Evolutionary conservation across 1,140 invertebrate species (phyloP), one percentile per base, ranked within the genome.

Genomic region (Kradibia gibbosae): DNA sequence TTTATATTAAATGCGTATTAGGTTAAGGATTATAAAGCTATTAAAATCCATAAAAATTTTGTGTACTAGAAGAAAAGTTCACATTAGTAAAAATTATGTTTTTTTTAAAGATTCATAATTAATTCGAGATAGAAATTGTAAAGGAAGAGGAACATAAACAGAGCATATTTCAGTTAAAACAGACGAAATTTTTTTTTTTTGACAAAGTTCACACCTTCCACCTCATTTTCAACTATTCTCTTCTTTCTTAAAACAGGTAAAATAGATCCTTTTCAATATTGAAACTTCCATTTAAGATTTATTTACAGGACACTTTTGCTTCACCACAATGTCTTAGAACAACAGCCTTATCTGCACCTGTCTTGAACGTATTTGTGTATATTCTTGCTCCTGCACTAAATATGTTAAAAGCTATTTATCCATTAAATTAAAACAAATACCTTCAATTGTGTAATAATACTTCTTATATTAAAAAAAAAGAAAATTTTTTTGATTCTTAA

Each of bases 121-220:
- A n/a, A n/a, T n/a, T n/a, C n/a, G n/a, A n/a, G n/a, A n/a, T n/a
- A n/a, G n/a, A n/a, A n/a, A n/a, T n/a, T n/a, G n/a, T n/a, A n/a
- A n/a, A 36, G 11, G 45, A 77, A 34, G 34, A 60, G 20, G 22
- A 62, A 50, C 5, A 67, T 13, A 78, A 34, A 70, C 22, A 78
- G 42, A 48, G 45, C 7, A 34, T 73, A 70, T 50, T 73, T 50
- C 39, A 48, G 53, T 53, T n/a, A 22, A 60, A 50, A 7, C 48
- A 76, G 80, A 81, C 62, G 71, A 81, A 81, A 57, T 81, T 48
- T 36, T 81, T 77, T 77, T 77, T 48, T 57, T 57, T 34, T 45
- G 50, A 39, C 48, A 31, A 65, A 15, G 25, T 71, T 81, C 67
- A 77, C 74, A 60, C 74, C 36, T 77, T 60, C 20, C 22, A 39